A percentile compares a stretch with the other conserved stretches of the same genome.
Conservation (phyloP, 1,140 invertebrate species). For the Dendrolimus kikuchii region DNA sequence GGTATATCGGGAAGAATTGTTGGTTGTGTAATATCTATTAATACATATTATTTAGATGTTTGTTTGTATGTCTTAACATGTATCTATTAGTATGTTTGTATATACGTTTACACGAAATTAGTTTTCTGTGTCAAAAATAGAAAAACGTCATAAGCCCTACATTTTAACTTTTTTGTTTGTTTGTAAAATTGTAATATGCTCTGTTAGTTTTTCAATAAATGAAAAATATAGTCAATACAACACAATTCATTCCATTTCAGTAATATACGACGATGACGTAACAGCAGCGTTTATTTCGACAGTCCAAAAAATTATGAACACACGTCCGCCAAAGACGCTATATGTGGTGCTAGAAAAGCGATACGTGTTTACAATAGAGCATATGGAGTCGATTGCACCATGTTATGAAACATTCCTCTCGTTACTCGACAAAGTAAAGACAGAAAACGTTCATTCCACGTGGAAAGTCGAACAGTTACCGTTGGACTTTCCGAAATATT, state of each 20-base stretch:
- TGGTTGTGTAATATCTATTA: too few relatives aligned
- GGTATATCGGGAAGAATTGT: too few relatives aligned
- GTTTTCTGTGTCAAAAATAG: too few relatives aligned
- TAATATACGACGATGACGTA: slow-evolving; percentile 89
- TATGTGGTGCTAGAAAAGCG: slow-evolving; percentile 90
- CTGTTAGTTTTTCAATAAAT: neutral
- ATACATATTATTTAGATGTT: too few relatives aligned
- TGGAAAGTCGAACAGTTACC: slow-evolving; percentile 78
- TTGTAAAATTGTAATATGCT: too few relatives aligned
- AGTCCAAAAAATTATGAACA: slow-evolving; percentile 78
- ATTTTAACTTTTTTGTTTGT: too few relatives aligned
- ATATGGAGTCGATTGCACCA: slow-evolving; percentile 85
- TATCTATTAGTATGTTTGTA: too few relatives aligned
- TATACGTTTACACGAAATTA: too few relatives aligned
- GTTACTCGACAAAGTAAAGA: slow-evolving; percentile 69
- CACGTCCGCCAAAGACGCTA: slow-evolving; percentile 75
- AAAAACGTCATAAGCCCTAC: too few relatives aligned
- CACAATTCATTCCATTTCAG: slow-evolving; percentile 65
- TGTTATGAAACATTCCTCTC: slow-evolving; percentile 88
- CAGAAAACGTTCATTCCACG: slow-evolving; percentile 51
- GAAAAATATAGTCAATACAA: neutral
- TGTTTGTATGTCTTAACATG: too few relatives aligned
- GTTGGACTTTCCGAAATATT: slow-evolving; percentile 86
- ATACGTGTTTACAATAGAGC: slow-evolving; percentile 86
- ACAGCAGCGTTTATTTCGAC: slow-evolving; percentile 87